phyloP scores from a whole-genome alignment of 2,797 vertebrate genomes.

The Arnoldichthys spilopterus region DNA sequence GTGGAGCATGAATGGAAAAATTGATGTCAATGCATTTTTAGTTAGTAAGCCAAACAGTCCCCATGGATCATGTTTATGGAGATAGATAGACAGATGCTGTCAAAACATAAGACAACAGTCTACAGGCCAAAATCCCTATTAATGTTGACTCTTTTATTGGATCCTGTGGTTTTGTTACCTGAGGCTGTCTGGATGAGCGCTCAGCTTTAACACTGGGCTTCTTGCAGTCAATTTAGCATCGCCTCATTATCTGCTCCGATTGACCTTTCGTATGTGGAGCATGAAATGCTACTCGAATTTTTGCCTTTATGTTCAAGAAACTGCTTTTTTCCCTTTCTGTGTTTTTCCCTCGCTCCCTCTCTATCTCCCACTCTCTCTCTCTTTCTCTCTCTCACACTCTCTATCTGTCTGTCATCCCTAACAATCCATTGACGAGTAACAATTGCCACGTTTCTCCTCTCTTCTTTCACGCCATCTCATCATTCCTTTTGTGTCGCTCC shows the following conservation, averaged over 20 bases:
- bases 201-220: constrained; percentile 54
- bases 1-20: no score
- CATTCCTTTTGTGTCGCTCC: constrained; percentile 45
- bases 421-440: constrained; percentile 23
- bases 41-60: no score
- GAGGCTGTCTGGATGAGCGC: not conserved
- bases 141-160: constrained; percentile 24
- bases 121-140: constrained; percentile 15
- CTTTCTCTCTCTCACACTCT: constrained; percentile 35
- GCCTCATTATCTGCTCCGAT: constrained; percentile 69
- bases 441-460: constrained; percentile 33
- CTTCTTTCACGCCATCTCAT: constrained; percentile 54
- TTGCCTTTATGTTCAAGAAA: constrained; percentile 10
- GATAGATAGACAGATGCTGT: constrained; percentile 12
- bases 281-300: constrained; percentile 61
- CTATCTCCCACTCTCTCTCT: constrained; percentile 48
- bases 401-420: constrained; percentile 61
- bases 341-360: constrained; percentile 11
- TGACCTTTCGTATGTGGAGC: constrained; percentile 75
- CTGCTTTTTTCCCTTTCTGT: constrained; percentile 1
- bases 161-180: constrained; percentile 1
- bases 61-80: no score
- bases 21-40: no score
- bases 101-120: not conserved
- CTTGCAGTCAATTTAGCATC: constrained; percentile 71